Evolutionary conservation across 2,888 invertebrate species (phyloP).

Genomic region (Spodoptera exigua): DNA sequence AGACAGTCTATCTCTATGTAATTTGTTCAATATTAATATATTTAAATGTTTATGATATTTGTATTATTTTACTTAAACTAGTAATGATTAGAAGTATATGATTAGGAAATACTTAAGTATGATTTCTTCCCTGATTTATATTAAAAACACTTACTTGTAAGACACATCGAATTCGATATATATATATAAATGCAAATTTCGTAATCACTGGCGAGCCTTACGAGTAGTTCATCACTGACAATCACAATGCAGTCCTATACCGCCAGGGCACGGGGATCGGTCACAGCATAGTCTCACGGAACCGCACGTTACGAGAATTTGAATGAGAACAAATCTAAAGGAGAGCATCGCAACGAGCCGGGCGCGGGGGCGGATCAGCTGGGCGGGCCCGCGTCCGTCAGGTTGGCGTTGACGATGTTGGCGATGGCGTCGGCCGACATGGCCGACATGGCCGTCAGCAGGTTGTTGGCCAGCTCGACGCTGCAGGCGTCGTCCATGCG

Average conservation of each 20-base stretch:
- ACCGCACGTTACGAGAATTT: conserved; percentile 26
- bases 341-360: conserved; percentile 1
- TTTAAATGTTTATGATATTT: conserved; percentile 40
- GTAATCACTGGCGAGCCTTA: conserved; percentile 44
- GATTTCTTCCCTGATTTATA: conserved; percentile 26
- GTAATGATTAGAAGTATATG: conserved; percentile 40
- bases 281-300: conserved; percentile 23
- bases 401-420: conserved; percentile 69
- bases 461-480: conserved; percentile 74
- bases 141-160: conserved; percentile 48
- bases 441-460: conserved; percentile 79
- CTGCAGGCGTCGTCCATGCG: conserved; percentile 55
- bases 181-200: conserved; percentile 39
- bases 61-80: conserved; percentile 38
- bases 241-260: conserved; percentile 43
- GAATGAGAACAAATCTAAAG: not conserved
- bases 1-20: not conserved
- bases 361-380: conserved; percentile 7
- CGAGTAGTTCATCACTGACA: conserved; percentile 40
- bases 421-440: conserved; percentile 75
- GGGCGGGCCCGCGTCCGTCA: conserved; percentile 21
- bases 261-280: conserved; percentile 25
- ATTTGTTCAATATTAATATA: conserved; percentile 49
- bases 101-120: conserved; percentile 32
- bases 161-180: conserved; percentile 53